Conservation (phyloP, 2,888 invertebrate species). For the Acholoe squamosa region DNA sequence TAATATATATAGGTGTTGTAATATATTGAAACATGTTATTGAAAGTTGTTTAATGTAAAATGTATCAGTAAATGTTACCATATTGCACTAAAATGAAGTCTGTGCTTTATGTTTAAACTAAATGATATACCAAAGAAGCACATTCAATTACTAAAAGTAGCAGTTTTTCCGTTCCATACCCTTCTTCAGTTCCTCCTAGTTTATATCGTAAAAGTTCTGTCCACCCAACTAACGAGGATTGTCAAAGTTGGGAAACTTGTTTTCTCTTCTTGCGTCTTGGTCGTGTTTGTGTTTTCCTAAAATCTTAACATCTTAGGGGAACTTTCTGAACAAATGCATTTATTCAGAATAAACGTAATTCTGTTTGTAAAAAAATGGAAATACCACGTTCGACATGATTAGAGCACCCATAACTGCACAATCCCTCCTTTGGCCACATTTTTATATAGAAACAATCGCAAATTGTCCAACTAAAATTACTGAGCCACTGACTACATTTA, state of each 20-base stretch:
- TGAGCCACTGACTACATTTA: too few relatives aligned
- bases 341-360: too few relatives aligned
- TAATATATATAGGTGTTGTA: background rate
- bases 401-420: too few relatives aligned
- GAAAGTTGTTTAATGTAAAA: background rate
- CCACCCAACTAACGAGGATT: background rate
- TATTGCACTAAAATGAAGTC: constrained; percentile 11
- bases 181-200: background rate
- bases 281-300: constrained; percentile 3
- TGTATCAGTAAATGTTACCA: background rate
- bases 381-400: too few relatives aligned
- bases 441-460: too few relatives aligned
- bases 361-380: too few relatives aligned
- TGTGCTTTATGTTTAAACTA: background rate
- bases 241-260: background rate
- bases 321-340: background rate
- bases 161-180: background rate
- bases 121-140: background rate
- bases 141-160: background rate
- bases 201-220: background rate
- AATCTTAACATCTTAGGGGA: background rate
- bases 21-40: background rate
- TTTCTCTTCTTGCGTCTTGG: constrained; percentile 2
- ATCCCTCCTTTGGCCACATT: too few relatives aligned
- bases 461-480: too few relatives aligned